A percentile compares a stretch with the other conserved stretches of the same genome.
Evolutionary conservation across 2,797 vertebrate species (phyloP).

Genomic region (Acanthurus leucopareius): DNA sequence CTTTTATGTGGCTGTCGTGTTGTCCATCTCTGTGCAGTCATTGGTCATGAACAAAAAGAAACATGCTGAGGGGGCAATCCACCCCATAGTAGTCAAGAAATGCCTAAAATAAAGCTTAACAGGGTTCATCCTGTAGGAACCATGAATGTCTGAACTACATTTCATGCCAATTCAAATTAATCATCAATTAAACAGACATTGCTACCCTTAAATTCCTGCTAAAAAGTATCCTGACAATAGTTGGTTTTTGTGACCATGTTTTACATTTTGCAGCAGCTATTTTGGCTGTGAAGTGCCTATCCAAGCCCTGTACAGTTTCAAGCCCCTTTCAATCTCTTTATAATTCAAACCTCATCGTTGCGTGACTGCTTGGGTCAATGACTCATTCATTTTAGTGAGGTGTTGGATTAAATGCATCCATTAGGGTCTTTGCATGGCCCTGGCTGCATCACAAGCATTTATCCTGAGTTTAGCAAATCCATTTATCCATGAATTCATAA

Average conservation of each 20-base stretch:
- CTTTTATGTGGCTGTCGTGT: no score
- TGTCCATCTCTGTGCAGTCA: no score
- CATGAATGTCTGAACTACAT: not conserved
- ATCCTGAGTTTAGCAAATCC: conserved; percentile 66
- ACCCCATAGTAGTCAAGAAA: no score
- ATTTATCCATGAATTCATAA: conserved; percentile 69
- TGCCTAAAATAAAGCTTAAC: not conserved
- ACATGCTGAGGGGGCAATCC: not conserved
- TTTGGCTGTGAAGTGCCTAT: conserved; percentile 13
- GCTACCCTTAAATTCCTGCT: not conserved
- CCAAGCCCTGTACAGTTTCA: conserved; percentile 15
- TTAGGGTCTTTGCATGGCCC: conserved; percentile 57
- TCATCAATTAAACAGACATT: not conserved
- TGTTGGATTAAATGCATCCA: conserved; percentile 58
- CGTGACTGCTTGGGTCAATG: conserved; percentile 56
- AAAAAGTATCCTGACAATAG: not conserved
- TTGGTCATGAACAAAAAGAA: no score
- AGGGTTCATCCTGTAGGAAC: conserved; percentile 6
- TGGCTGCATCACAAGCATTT: conserved; percentile 53
- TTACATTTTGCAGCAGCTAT: conserved; percentile 24
- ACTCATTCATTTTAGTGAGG: conserved; percentile 60
- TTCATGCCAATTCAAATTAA: not conserved
- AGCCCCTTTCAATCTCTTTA: conserved; percentile 41
- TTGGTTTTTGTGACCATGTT: not conserved
- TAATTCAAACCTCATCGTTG: conserved; percentile 56